These are phyloP conservation scores for Oreochromis tanganicae DNA, from an alignment of 2,113 vertebrate genomes.

Conservation along the genomic window DNA sequence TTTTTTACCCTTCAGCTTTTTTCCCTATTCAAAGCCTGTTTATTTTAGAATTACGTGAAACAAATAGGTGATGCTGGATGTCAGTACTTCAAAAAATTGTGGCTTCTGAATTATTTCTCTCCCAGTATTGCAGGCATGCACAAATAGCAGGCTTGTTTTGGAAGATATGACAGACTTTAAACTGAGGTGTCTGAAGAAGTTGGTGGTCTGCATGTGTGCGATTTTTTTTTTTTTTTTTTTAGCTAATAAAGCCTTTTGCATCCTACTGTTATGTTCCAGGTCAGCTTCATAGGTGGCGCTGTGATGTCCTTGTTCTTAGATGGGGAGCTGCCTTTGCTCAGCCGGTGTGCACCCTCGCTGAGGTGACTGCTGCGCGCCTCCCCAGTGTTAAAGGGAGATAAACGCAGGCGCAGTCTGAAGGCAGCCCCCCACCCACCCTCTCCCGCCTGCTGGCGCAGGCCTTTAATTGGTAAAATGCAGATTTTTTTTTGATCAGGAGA, in stretches of 20 bases:
- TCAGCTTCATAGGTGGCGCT: slow-evolving; percentile 44
- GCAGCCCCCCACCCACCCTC: slow-evolving; percentile 71
- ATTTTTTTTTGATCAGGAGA: slow-evolving; percentile 94
- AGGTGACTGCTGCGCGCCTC: slow-evolving; percentile 72
- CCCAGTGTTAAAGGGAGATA: slow-evolving; percentile 89
- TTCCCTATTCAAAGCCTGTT: not conserved
- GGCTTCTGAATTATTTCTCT: not conserved
- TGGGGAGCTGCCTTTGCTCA: slow-evolving; percentile 28
- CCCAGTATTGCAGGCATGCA: not conserved
- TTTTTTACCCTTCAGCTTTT: not conserved
- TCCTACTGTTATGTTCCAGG: not conserved
- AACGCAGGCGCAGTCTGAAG: slow-evolving; percentile 78
- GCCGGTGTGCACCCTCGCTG: not conserved
- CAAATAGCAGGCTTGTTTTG: not conserved
- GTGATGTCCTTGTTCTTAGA: slow-evolving; percentile 65
- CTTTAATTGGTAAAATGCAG: slow-evolving; percentile 99
- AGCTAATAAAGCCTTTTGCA: not conserved
- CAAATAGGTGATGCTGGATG: not conserved
- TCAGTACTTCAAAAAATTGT: not conserved
- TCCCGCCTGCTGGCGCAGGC: slow-evolving; percentile 85
- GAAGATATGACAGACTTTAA: not conserved
- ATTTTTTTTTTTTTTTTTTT: not conserved
- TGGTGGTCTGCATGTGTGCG: slow-evolving; percentile 33
- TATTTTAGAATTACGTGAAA: not conserved
- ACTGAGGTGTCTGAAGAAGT: not conserved